Base-by-base conservation (phyloP, 1,140 invertebrate genomes). In the Caenorhabditis inopinata region DNA sequence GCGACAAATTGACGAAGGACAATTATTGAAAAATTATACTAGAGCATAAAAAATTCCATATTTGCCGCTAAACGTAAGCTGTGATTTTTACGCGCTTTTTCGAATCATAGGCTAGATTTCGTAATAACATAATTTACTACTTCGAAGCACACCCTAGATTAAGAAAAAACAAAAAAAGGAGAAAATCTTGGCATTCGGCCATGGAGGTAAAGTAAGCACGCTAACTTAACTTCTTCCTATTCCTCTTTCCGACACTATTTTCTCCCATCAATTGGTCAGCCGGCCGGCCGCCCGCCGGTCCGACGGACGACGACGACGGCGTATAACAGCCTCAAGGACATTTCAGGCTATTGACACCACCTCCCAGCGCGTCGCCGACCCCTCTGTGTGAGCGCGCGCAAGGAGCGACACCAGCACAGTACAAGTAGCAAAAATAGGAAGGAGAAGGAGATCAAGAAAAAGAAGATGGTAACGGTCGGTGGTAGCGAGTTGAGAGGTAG, bases 321-420 rank as follows among this genome's bases (percentile, higher is more conserved):
- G 58, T 68, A 68, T 68, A 68, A 68, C 58, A 68, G 38, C 58
- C 32, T 68, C 58, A 68, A 68, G 58, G 58, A 68, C 58, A 68
- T 68, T 68, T 38, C 58, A 68, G 58, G 58, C 38, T 68, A 68
- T 68, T 32, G 58, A 68, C 58, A 68, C 58, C 58, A 68, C 58
- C 58, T 38, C 32, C 58, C 58, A 58, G 53, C 53, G 53, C 53
- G 53, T 58, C 58, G 32, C 58, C 58, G 58, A 38, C 58, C 32
- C 58, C 58, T 38, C n/a, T n/a, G n/a, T n/a, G n/a, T n/a, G n/a
- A n/a, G 29, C 58, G 53, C 53, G 27, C 53, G 35, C 27, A 32
- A 58, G 53, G 53, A 58, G 53, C 53, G 53, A 58, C 53, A 58
- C 53, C 53, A 58, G 35, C 53, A 58, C 12, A 58, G 29, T 68